A percentile compares a stretch with the other conserved stretches of the same genome.
Evolutionary conservation across 2,797 vertebrate species (phyloP).

Genomic region (Malacoraja senta): DNA sequence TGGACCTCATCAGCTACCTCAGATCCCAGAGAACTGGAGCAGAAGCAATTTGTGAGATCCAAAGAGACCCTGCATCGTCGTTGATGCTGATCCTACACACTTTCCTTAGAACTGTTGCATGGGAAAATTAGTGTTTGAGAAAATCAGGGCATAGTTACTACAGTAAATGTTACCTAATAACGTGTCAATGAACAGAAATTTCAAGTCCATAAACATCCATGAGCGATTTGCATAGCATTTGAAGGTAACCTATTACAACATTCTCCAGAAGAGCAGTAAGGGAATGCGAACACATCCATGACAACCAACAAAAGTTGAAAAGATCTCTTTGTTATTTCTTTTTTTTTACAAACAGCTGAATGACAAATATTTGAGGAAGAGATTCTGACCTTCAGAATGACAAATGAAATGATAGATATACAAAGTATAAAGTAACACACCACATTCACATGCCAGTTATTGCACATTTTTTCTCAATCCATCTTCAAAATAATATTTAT

Average conservation of each 20-base stretch:
- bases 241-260: neutral
- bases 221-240: neutral
- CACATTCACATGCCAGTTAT: neutral
- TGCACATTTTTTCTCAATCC: constrained; percentile 21
- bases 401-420: constrained; percentile 17
- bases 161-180: neutral
- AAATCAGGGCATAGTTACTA: too few relatives aligned
- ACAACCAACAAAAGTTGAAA: constrained; percentile 27
- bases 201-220: neutral
- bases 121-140: too few relatives aligned
- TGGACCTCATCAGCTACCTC: too few relatives aligned
- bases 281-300: neutral
- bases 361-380: constrained; percentile 28
- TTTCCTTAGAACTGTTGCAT: too few relatives aligned
- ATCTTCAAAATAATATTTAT: constrained; percentile 13
- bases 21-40: too few relatives aligned
- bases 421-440: constrained; percentile 22
- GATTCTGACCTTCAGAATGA: constrained; percentile 17
- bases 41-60: too few relatives aligned
- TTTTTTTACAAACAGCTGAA: constrained; percentile 24
- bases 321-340: neutral
- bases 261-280: neutral
- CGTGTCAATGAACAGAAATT: neutral
- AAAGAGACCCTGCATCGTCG: too few relatives aligned
- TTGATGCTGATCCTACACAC: too few relatives aligned